Evolutionary conservation across 2,888 invertebrate species (phyloP), one percentile per base, ranked within the genome.

Genomic region (Pterobdella sp.): DNA sequence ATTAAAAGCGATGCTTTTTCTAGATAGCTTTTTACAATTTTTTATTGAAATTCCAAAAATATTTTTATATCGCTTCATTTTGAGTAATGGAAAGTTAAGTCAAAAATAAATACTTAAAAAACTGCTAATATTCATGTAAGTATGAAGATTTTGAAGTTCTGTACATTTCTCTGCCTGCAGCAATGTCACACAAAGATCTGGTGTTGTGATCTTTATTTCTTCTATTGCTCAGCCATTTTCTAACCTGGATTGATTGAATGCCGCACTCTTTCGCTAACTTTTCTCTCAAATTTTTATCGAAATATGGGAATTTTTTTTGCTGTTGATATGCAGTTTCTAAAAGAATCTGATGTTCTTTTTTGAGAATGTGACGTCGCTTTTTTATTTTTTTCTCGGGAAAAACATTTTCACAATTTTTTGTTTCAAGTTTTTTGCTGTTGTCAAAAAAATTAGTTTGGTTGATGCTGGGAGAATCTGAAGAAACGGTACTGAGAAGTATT

Each of bases 191-290:
- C 60, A 56, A 22, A 22, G 14, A 3, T 22, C 60, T 56, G 14
- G 60, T 56, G n/a, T 56, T 56, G n/a, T n/a, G 60, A 26, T 56
- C 60, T 26, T 56, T 56, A 22, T 56, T 56, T n/a, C 60, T 56
- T 26, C 60, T 56, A 56, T 56, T 56, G 26, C 60, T 56, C 60
- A 56, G 60, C 60, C 60, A 56, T 22, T 56, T 56, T 3, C 60
- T 22, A 3, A 56, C 60, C 60, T 56, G 60, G 4, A 56, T 4
- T 26, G 60, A 56, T 26, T 26, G 18, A 22, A 56, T 18, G n/a
- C 60, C 10, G 26, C 60, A 56, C n/a, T 56, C 60, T 56, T 56
- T 56, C n/a, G 14, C 60, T 3, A 56, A 22, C 3, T 56, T n/a
- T 56, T 7, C 60, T 3, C 60, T 4, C n/a, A 56, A 56, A 22